Percentiles rank a stretch among this genome's conserved stretches.
Conservation (phyloP, 2,888 invertebrate genomes). For the Dascillus cervinus region DNA sequence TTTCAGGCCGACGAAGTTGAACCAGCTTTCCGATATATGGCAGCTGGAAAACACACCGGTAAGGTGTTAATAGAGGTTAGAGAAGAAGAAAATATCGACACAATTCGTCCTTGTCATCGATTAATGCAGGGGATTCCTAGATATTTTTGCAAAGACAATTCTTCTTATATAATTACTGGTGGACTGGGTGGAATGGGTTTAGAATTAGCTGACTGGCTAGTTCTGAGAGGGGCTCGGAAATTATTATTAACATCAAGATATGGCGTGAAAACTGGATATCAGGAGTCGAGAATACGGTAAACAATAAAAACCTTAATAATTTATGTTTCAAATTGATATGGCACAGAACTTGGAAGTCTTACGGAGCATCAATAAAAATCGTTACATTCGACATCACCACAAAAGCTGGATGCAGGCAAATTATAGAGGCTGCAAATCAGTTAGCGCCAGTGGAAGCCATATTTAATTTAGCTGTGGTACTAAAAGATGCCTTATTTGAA, state of each 20-base stretch:
- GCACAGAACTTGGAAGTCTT: conserved; percentile 58
- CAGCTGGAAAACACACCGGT: conserved; percentile 71
- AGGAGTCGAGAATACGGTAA: conserved; percentile 62
- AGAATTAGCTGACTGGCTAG: conserved; percentile 80
- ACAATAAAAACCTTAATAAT: no score
- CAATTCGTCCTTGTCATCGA: conserved; percentile 30
- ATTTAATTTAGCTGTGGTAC: conserved; percentile 81
- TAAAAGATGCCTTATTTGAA: conserved; percentile 67
- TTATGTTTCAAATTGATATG: no score
- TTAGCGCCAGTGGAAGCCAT: conserved; percentile 73
- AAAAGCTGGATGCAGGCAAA: conserved; percentile 57
- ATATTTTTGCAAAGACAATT: conserved; percentile 46
- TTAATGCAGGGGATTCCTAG: no score
- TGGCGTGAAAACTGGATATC: conserved; percentile 77
- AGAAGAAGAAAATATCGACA: conserved; percentile 29
- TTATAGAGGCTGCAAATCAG: conserved; percentile 56
- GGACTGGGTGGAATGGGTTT: conserved; percentile 91
- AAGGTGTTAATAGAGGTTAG: conserved; percentile 49
- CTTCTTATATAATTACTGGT: conserved; percentile 59
- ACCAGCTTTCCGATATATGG: conserved; percentile 59
- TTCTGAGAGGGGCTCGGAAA: conserved; percentile 71
- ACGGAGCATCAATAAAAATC: conserved; percentile 61
- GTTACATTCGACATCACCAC: conserved; percentile 66
- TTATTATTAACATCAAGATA: conserved; percentile 73
- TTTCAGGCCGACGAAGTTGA: conserved; percentile 62